phyloP scores from a whole-genome alignment of 2,888 invertebrate species.

The Ophion ellenae region DNA sequence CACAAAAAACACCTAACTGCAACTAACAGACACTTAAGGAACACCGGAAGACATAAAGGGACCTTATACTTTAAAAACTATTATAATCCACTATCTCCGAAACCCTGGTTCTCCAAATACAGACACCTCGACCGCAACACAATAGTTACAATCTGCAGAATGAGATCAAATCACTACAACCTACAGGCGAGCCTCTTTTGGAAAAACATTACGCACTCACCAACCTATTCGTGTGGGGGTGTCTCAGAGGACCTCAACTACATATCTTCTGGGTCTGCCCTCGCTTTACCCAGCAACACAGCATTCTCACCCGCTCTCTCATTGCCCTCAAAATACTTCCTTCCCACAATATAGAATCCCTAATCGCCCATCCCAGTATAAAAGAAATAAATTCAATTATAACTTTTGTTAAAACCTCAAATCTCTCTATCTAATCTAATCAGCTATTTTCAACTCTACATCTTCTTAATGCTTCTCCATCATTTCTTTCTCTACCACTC shows the following conservation, averaged over 20 bases:
- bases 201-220: not conserved
- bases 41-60: not conserved
- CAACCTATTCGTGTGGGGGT: not conserved
- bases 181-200: not conserved
- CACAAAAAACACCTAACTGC: not conserved
- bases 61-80: not conserved
- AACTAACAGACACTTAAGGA: not conserved
- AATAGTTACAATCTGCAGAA: constrained; percentile 12
- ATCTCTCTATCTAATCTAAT: too few species aligned
- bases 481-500: too few species aligned
- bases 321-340: not conserved
- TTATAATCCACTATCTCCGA: not conserved
- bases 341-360: constrained; percentile 11
- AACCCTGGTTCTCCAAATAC: not conserved
- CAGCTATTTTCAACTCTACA: too few species aligned
- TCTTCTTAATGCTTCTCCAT: too few species aligned
- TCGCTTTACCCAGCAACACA: not conserved
- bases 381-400: not conserved
- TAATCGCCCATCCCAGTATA: not conserved
- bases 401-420: not conserved
- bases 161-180: constrained; percentile 22
- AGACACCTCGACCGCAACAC: not conserved
- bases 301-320: not conserved
- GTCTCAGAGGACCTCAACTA: not conserved
- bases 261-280: not conserved